Conservation (phyloP, 2,113 vertebrate genomes). For the Terrapene triunguis region DNA sequence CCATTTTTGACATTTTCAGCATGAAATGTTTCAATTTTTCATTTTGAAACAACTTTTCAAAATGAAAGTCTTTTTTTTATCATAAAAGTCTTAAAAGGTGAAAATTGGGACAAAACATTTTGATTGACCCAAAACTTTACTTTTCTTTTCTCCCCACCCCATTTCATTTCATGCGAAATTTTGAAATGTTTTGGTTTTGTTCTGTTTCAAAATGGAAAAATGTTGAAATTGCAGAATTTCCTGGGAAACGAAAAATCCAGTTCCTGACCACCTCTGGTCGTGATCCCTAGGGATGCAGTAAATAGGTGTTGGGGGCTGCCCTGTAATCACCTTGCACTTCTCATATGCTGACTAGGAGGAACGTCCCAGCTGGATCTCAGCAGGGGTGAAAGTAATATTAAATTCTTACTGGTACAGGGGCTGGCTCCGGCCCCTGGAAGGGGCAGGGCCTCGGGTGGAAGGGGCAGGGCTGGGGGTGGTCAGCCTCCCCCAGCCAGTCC, state of each 20-base stretch:
- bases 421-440: too few relatives aligned
- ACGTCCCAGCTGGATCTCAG: accelerated
- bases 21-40: not conserved
- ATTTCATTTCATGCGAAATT: too few relatives aligned
- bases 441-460: too few relatives aligned
- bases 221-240: not conserved
- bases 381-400: too few relatives aligned
- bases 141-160: not conserved
- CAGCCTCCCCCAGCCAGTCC: too few relatives aligned
- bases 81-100: not conserved
- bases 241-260: not conserved
- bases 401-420: too few relatives aligned
- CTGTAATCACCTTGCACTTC: not conserved
- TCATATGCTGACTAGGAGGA: not conserved
- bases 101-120: not conserved
- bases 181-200: too few relatives aligned
- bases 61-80: not conserved
- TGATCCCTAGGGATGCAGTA: not conserved
- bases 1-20: not conserved
- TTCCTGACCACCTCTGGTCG: not conserved
- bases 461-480: too few relatives aligned
- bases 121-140: not conserved
- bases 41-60: not conserved
- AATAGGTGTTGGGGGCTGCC: not conserved
- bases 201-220: too few relatives aligned